Conservation (phyloP, 2,113 vertebrate genomes). For the Boleophthalmus pectinirostris region DNA sequence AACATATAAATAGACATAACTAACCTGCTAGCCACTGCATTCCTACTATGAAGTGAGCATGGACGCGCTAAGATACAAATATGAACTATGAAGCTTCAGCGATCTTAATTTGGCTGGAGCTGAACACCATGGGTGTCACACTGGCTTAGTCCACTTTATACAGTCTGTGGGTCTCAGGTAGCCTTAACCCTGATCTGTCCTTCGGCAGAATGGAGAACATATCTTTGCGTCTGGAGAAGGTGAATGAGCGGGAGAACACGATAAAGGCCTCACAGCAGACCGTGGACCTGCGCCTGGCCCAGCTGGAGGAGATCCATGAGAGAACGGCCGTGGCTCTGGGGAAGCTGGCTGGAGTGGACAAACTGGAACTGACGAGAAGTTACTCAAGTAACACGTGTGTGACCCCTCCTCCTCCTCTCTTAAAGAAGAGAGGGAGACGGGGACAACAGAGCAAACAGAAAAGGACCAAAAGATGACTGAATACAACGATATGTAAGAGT, state of each 20-base stretch:
- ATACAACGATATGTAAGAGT: too few species aligned
- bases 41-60: too few species aligned
- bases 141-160: too few species aligned
- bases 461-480: slow-evolving; percentile 61
- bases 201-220: slow-evolving; percentile 91
- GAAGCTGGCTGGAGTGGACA: slow-evolving; percentile 87
- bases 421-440: slow-evolving; percentile 48
- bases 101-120: too few species aligned
- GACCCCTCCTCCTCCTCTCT: slow-evolving; percentile 81
- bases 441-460: slow-evolving; percentile 37
- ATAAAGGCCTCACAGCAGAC: slow-evolving; percentile 98
- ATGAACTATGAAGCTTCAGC: too few species aligned
- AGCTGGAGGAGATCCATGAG: slow-evolving; percentile 89
- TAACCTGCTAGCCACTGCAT: too few species aligned
- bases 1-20: too few species aligned
- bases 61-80: too few species aligned
- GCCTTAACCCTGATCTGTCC: neutral
- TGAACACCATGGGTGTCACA: too few species aligned
- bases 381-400: slow-evolving; percentile 84
- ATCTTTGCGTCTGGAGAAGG: slow-evolving; percentile 96
- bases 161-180: too few species aligned
- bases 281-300: slow-evolving; percentile 90
- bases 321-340: slow-evolving; percentile 90
- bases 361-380: slow-evolving; percentile 78
- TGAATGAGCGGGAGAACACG: slow-evolving; percentile 93